These are phyloP conservation scores for Cydia splendana DNA, from an alignment of 1,140 invertebrate genomes.

Conservation along the genomic window DNA sequence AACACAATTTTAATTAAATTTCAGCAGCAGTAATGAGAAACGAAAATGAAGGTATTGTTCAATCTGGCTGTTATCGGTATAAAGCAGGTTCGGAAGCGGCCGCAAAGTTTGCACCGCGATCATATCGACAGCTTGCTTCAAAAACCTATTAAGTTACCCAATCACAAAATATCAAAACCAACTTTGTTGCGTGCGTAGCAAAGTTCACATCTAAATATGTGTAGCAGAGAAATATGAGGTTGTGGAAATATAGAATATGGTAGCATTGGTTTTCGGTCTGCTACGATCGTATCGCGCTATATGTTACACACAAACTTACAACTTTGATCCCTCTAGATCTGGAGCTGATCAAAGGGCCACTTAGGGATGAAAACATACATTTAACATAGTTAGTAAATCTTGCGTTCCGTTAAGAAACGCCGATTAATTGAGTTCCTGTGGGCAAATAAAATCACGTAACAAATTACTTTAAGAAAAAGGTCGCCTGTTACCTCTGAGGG, in stretches of 20 bases:
- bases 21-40: neutral
- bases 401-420: too few relatives aligned
- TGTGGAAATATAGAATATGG: neutral
- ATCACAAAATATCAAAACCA: neutral
- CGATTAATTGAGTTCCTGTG: too few relatives aligned
- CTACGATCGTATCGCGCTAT: neutral
- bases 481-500: too few relatives aligned
- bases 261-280: neutral
- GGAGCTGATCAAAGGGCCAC: constrained; percentile 2
- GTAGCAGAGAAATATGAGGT: neutral
- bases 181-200: neutral
- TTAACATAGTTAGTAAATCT: too few relatives aligned
- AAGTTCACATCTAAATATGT: neutral
- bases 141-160: neutral
- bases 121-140: neutral
- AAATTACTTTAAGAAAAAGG: too few relatives aligned
- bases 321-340: constrained; percentile 16
- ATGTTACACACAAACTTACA: neutral
- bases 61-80: neutral
- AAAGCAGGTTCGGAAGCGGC: neutral
- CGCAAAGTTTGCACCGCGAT: neutral
- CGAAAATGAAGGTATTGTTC: neutral
- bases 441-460: too few relatives aligned
- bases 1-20: neutral
- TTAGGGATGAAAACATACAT: too few relatives aligned